Percentiles rank a stretch among this genome's conserved stretches.
These are phyloP conservation scores for Catharus fuscescens DNA, from an alignment of 2,113 vertebrate genomes.

Conservation along the genomic window DNA sequence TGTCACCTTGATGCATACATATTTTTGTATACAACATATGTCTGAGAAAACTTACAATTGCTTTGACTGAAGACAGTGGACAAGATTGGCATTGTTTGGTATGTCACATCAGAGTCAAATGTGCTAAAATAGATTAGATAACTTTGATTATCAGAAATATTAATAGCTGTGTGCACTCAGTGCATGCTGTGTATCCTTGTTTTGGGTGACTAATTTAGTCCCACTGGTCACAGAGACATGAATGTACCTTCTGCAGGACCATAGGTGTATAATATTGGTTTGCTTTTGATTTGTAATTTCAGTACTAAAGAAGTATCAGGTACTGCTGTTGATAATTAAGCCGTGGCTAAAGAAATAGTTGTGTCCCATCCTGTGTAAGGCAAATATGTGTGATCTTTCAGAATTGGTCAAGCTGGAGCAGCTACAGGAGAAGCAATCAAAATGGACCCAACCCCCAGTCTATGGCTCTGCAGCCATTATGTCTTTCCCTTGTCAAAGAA, in stretches of 20 bases:
- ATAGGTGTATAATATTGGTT: neutral
- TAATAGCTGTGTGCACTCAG: neutral
- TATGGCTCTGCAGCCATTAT: neutral
- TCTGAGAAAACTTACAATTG: neutral
- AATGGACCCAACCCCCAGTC: neutral
- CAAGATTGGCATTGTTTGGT: neutral
- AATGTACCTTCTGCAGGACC: neutral
- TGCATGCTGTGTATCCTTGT: neutral
- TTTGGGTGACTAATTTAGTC: neutral
- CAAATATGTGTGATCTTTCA: neutral
- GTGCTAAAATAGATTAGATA: neutral
- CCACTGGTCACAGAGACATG: neutral
- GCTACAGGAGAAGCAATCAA: neutral
- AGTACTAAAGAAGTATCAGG: neutral
- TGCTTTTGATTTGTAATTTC: neutral
- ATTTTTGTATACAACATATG: fast-evolving
- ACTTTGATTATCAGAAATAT: neutral
- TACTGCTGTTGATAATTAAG: neutral
- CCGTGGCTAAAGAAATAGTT: neutral
- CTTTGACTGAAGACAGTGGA: neutral
- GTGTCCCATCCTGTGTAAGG: neutral
- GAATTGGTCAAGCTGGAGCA: neutral
- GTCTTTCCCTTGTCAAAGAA: neutral
- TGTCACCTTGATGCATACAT: neutral
- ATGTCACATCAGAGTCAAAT: neutral